Conservation (phyloP, 2,113 vertebrate genomes). For the Myiozetetes cayanensis region DNA sequence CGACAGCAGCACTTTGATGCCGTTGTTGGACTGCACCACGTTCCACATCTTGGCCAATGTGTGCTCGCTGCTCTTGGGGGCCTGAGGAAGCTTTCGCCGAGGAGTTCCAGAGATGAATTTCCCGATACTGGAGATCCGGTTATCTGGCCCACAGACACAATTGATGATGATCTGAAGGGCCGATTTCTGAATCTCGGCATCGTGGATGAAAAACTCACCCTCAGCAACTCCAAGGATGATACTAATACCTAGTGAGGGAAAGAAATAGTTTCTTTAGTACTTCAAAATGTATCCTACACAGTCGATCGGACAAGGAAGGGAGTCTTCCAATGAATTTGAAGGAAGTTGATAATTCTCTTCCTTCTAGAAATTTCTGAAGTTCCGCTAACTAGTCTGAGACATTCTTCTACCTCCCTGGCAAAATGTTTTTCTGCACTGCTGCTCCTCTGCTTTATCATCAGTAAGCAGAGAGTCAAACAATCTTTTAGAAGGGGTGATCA, state of each 20-base stretch:
- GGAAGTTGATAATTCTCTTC: not conserved
- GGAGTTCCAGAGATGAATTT: slow-evolving; percentile 95
- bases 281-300: not conserved
- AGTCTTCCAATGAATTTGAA: not conserved
- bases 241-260: slow-evolving; percentile 85
- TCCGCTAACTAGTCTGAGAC: not conserved
- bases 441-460: not conserved
- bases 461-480: not conserved
- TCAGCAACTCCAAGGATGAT: slow-evolving; percentile 97
- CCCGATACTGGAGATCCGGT: slow-evolving; percentile 93
- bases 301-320: not conserved
- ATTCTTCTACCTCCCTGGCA: not conserved
- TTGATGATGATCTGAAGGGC: slow-evolving; percentile 98
- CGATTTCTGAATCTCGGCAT: slow-evolving; percentile 98
- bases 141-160: slow-evolving; percentile 95
- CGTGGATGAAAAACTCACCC: slow-evolving; percentile 96
- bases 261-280: not conserved
- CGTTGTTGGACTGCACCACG: slow-evolving; percentile 97
- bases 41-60: slow-evolving; percentile 98
- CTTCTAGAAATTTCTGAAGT: not conserved
- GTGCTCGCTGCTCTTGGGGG: slow-evolving; percentile 87
- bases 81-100: slow-evolving; percentile 88
- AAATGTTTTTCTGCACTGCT: not conserved
- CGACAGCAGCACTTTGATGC: slow-evolving; percentile 96
- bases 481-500: not conserved